These are phyloP conservation scores for Rhabdomys pumilio DNA, from an alignment of 2,797 vertebrate genomes.

Conservation along the genomic window DNA sequence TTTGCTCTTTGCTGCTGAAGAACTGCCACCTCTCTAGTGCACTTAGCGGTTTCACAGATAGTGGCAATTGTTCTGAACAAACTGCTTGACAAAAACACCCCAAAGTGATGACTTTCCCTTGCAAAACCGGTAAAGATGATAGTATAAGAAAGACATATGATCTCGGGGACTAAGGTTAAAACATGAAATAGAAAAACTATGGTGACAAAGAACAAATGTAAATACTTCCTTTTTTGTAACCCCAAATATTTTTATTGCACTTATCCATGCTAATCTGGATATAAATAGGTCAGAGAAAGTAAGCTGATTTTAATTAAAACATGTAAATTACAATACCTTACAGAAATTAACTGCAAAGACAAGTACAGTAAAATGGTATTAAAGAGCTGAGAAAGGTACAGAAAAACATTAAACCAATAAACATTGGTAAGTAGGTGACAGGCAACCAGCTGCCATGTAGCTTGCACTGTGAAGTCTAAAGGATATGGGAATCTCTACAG, in stretches of 20 bases:
- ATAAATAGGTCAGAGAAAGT: slow-evolving; percentile 26
- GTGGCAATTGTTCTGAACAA: neutral
- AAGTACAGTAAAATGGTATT: neutral
- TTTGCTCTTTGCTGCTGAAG: neutral
- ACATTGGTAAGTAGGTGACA: neutral
- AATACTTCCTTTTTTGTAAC: neutral
- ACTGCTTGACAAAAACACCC: neutral
- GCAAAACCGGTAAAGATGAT: neutral
- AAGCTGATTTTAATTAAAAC: slow-evolving; percentile 32
- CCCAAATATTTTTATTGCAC: neutral
- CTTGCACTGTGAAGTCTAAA: neutral
- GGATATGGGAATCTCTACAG: neutral
- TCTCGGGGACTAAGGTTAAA: slow-evolving; percentile 33
- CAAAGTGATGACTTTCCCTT: neutral
- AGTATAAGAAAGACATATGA: neutral
- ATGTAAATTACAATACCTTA: slow-evolving; percentile 3
- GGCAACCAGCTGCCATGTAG: neutral
- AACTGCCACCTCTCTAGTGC: neutral
- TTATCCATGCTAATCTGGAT: neutral
- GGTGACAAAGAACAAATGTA: neutral
- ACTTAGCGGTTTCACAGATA: neutral
- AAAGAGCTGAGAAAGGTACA: neutral
- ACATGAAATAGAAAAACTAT: neutral
- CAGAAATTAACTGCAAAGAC: slow-evolving; percentile 20
- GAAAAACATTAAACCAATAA: neutral